Evolutionary conservation across 2,888 invertebrate genomes (phyloP).

Genomic region (Cantharis lateralis): DNA sequence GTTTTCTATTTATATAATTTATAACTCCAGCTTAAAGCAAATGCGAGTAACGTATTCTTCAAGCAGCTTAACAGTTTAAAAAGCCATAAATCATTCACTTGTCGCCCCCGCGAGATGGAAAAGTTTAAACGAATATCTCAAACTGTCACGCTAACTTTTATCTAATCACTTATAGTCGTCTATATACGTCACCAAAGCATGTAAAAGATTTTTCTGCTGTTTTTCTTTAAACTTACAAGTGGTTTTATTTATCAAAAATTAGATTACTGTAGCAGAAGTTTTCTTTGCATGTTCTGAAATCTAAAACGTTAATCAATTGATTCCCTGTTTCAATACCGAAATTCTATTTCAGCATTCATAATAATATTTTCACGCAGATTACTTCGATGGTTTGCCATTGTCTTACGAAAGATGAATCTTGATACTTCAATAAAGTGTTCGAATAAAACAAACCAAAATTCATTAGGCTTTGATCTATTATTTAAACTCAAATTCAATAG

Average conservation of each 20-base stretch:
- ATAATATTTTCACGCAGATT: too few species aligned
- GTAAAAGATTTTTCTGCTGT: conserved; percentile 24
- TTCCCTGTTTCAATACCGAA: background rate
- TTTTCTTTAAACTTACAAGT: conserved; percentile 30
- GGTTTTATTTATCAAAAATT: conserved; percentile 8
- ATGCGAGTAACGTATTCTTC: conserved; percentile 32
- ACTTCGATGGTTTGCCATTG: too few species aligned
- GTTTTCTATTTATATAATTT: conserved; percentile 37
- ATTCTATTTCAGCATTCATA: too few species aligned
- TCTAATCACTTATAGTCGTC: conserved; percentile 31
- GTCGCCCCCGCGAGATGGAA: conserved; percentile 44
- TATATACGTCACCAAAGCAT: conserved; percentile 29
- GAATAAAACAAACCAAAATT: too few species aligned
- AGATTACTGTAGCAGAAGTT: background rate
- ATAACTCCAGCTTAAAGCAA: conserved; percentile 29
- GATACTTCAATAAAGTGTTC: too few species aligned
- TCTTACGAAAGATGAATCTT: too few species aligned
- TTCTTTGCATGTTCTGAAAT: background rate
- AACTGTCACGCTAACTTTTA: conserved; percentile 39
- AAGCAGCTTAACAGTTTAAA: conserved; percentile 41
- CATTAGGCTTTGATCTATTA: too few species aligned
- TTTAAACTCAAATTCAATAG: too few species aligned
- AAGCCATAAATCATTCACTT: conserved; percentile 46
- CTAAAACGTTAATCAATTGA: too few species aligned
- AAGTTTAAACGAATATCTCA: conserved; percentile 47